A percentile compares a stretch with the other conserved stretches of the same genome.
Conservation (phyloP, 2,797 vertebrate species). For the Cetoscarus ocellatus region DNA sequence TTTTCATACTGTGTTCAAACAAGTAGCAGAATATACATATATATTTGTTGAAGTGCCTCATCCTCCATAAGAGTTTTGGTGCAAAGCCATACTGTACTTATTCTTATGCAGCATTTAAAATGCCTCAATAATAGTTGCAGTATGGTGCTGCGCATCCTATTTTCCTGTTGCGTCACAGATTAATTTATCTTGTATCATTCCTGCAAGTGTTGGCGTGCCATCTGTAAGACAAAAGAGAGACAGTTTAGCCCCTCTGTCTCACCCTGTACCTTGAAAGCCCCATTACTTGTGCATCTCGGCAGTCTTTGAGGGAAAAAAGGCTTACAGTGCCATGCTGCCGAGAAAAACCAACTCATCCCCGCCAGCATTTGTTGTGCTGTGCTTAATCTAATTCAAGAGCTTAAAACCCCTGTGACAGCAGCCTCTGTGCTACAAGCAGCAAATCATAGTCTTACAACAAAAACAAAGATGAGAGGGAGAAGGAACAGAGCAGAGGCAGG, state of each 20-base stretch:
- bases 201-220: slow-evolving; percentile 54
- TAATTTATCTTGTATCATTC: slow-evolving; percentile 51
- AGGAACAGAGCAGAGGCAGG: slow-evolving; percentile 28
- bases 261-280: slow-evolving; percentile 70
- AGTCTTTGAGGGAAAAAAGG: slow-evolving; percentile 65
- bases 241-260: slow-evolving; percentile 53
- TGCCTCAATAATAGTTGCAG: slow-evolving; percentile 19
- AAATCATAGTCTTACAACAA: slow-evolving; percentile 60
- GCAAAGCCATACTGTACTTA: slow-evolving; percentile 25
- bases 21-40: slow-evolving; percentile 46
- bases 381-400: slow-evolving; percentile 76
- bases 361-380: slow-evolving; percentile 76
- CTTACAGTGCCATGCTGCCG: slow-evolving; percentile 66
- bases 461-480: slow-evolving; percentile 60
- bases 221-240: slow-evolving; percentile 52
- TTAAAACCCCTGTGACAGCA: slow-evolving; percentile 68
- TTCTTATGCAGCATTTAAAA: slow-evolving; percentile 27
- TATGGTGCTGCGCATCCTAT: slow-evolving; percentile 22
- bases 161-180: slow-evolving; percentile 48
- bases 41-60: slow-evolving; percentile 15
- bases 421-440: slow-evolving; percentile 61
- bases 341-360: slow-evolving; percentile 77
- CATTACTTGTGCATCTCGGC: slow-evolving; percentile 44
- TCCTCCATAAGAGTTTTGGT: slow-evolving; percentile 29
- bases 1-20: neutral